Base-by-base conservation (phyloP, 2,888 invertebrate genomes). In the Vandiemenella viatica region DNA sequence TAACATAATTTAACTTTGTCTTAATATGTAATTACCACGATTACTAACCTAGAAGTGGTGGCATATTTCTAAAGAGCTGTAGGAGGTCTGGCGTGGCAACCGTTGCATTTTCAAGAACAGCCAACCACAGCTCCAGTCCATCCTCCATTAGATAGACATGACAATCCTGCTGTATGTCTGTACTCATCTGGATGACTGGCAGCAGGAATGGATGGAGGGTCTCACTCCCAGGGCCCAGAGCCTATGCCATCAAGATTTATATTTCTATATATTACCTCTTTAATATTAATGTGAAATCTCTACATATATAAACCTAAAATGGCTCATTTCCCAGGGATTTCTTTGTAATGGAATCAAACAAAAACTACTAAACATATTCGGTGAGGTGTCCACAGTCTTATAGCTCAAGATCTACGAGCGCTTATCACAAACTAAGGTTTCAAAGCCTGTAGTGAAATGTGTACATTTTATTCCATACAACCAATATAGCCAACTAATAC, bases 101-200 rank as follows among this genome's bases (percentile, higher is more conserved):
- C 0, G 83, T 76, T 4, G 82, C 74, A 63, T 84, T 82, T 64
- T 90, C 84, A 52, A 95, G 69, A 17, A 90, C 76, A 0, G 84
- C 83, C 47, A 83, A 72, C 92, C 95, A 95, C 50, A 96, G 71
- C 57, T 90, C 87, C 37, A 95, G 69, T 3, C 91, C 92, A 63
- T 96, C 95, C 66, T 93, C 93, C 57, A 92, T 68, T 46, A 95
- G 73, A 65, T 95, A 95, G 46, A 95, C 84, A 64, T 91, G 87
- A 1, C 83, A 77, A 48, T 80, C 77, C 62, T 87, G 80, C 53
- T 77, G 73, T 0, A 85, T 73, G 60, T 89, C 84, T 0, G 91
- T 90, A 49, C 84, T 83, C 52, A 81, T 63, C 52, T 75, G 74
- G 53, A 88, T 79, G 45, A 86, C 80, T 47, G 70, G 73, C 50